Evolutionary conservation across 1,140 invertebrate genomes (phyloP).

Genomic region (Bilobella aurantiaca): DNA sequence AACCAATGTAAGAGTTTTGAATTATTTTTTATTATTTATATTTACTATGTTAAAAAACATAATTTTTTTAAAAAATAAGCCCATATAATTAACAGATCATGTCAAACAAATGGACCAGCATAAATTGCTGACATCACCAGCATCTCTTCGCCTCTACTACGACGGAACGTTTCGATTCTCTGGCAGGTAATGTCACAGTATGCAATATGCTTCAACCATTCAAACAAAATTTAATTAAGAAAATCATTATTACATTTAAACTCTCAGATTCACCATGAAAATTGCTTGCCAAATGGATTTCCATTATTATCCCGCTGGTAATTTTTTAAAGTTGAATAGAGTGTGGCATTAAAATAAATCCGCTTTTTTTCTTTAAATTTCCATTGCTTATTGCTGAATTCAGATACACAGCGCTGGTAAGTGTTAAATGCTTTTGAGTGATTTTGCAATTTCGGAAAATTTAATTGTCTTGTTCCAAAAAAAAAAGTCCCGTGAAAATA

Average conservation of each 20-base stretch:
- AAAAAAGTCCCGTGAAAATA: neutral
- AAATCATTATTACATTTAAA: no score
- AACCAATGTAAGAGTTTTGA: no score
- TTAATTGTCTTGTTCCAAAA: neutral
- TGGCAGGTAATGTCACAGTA: neutral
- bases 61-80: neutral
- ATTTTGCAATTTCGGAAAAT: neutral
- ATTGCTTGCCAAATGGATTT: neutral
- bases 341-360: no score
- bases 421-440: neutral
- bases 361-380: neutral
- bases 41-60: no score
- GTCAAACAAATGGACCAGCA: constrained; percentile 3
- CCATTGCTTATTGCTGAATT: neutral
- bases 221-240: neutral
- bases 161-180: neutral
- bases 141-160: constrained; percentile 2
- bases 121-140: neutral
- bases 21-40: neutral
- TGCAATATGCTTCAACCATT: neutral
- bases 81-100: neutral
- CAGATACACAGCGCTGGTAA: neutral
- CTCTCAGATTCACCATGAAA: constrained; percentile 3
- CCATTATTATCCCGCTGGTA: neutral
- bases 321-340: no score